A percentile compares a stretch with the other conserved stretches of the same genome.
These are phyloP conservation scores for Coccyzus lansbergi DNA, from an alignment of 2,797 vertebrate species.

Conservation along the genomic window DNA sequence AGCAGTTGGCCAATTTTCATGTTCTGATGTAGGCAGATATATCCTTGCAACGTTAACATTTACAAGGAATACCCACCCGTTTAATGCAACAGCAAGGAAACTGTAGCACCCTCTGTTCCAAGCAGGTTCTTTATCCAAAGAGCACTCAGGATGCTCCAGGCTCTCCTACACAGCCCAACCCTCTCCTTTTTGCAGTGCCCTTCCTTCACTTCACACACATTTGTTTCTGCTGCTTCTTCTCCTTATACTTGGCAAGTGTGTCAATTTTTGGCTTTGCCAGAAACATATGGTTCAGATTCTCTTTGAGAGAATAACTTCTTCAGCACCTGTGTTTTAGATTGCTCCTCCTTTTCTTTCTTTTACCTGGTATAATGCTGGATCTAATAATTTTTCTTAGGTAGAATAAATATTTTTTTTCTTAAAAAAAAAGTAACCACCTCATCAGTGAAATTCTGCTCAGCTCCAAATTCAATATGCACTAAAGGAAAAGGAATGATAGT, in stretches of 20 bases:
- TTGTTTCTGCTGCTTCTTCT: neutral
- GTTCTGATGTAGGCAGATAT: constrained; percentile 4
- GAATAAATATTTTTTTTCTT: neutral
- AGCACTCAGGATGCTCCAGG: neutral
- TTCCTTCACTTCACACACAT: neutral
- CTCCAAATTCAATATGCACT: neutral
- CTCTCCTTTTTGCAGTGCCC: neutral
- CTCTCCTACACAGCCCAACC: neutral
- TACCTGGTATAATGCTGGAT: neutral
- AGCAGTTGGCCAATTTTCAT: neutral
- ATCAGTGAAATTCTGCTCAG: neutral
- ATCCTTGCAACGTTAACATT: neutral
- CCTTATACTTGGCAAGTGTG: neutral
- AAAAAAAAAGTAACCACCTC: neutral
- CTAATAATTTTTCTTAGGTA: neutral
- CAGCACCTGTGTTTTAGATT: neutral
- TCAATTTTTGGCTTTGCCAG: neutral
- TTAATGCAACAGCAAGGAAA: neutral
- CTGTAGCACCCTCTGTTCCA: neutral
- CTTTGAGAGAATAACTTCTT: neutral
- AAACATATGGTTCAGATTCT: neutral
- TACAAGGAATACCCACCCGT: neutral
- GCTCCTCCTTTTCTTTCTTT: neutral
- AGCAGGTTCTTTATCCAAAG: neutral
- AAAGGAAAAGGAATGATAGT: neutral